Conservation (phyloP, 2,888 invertebrate genomes). For the Periphyllus acericola region DNA sequence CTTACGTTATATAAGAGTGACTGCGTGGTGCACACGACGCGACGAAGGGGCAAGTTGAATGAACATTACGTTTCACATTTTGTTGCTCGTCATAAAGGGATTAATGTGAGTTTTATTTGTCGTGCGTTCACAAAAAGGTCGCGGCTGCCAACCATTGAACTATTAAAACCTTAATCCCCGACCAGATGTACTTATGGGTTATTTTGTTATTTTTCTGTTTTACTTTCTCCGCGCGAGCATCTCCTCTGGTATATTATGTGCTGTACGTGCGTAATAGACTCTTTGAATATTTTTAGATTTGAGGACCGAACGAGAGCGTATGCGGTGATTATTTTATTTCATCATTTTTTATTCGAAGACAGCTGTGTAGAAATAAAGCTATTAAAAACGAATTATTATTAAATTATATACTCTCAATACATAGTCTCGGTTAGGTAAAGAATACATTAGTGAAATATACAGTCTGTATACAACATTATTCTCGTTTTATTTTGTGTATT, state of each 20-base stretch:
- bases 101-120: slow-evolving; percentile 51
- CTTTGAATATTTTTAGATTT: slow-evolving; percentile 22
- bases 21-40: slow-evolving; percentile 8
- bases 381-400: neutral
- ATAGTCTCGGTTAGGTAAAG: too few species aligned
- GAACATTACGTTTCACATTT: slow-evolving; percentile 48
- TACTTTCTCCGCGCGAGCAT: neutral
- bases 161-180: slow-evolving; percentile 40
- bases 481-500: too few species aligned
- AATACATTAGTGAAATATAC: too few species aligned
- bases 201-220: slow-evolving; percentile 1
- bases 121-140: slow-evolving; percentile 49
- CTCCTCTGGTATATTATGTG: neutral
- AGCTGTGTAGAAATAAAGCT: neutral
- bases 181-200: slow-evolving; percentile 41
- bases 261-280: neutral
- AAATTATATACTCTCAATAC: too few species aligned
- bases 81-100: slow-evolving; percentile 37
- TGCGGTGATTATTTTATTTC: neutral
- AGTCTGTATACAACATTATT: too few species aligned
- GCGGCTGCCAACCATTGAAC: slow-evolving; percentile 51
- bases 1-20: neutral
- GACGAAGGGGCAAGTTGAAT: slow-evolving; percentile 42
- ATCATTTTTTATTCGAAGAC: neutral
- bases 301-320: neutral